These are phyloP conservation scores for Aricia agestis DNA, from an alignment of 1,140 invertebrate species.

Conservation along the genomic window DNA sequence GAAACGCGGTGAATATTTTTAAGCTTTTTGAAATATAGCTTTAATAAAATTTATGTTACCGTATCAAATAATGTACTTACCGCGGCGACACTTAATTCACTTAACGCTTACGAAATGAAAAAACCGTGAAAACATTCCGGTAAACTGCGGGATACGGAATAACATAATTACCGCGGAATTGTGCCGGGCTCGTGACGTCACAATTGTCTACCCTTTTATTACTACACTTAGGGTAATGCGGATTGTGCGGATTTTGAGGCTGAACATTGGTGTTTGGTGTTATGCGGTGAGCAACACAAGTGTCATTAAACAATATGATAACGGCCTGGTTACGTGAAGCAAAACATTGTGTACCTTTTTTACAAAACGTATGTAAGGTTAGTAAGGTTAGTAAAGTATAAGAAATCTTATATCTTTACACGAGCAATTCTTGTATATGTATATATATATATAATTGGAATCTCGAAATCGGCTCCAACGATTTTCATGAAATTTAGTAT, in stretches of 20 bases:
- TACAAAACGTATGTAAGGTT: no score
- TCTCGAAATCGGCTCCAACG: no score
- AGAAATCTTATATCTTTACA: no score
- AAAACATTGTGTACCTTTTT: no score
- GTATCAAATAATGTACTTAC: constrained; percentile 14
- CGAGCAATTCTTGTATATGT: no score
- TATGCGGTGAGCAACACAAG: background rate
- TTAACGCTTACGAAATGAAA: constrained; percentile 6
- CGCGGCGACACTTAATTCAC: constrained; percentile 10
- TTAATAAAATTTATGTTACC: constrained; percentile 14
- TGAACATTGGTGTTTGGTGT: no score
- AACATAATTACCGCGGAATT: background rate
- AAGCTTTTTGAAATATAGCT: constrained; percentile 4
- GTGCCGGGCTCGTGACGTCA: background rate
- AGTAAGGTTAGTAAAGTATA: no score
- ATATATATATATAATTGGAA: no score
- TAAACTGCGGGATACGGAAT: background rate
- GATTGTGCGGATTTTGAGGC: background rate
- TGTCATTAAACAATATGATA: no score
- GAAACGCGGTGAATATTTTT: constrained; percentile 7
- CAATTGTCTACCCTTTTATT: background rate
- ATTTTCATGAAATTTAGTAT: no score
- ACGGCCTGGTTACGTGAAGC: no score
- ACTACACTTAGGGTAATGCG: background rate
- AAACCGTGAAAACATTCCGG: constrained; percentile 10